These are phyloP conservation scores for Thera obeliscata DNA, from an alignment of 2,888 invertebrate genomes.

Conservation along the genomic window DNA sequence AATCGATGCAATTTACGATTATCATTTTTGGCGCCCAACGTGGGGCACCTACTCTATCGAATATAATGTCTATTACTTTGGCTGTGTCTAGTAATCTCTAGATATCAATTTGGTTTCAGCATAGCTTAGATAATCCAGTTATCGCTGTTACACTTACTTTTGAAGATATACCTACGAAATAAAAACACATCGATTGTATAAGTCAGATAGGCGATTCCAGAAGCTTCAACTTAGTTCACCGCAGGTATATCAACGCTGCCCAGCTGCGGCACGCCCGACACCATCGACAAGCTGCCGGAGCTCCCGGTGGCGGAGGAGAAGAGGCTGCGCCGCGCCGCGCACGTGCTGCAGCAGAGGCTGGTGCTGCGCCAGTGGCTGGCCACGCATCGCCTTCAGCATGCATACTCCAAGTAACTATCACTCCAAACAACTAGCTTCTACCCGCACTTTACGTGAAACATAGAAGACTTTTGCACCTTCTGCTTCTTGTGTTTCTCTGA, in stretches of 20 bases:
- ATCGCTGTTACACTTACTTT: conserved; percentile 4
- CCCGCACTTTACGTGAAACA: no score
- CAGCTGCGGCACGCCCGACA: conserved; percentile 91
- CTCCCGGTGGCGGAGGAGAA: conserved; percentile 93
- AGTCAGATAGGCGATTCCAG: not conserved
- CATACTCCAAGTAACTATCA: conserved; percentile 86
- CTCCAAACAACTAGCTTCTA: no score
- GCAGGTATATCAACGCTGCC: conserved; percentile 93
- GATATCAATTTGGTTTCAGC: conserved; percentile 7
- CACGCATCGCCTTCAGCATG: conserved; percentile 89
- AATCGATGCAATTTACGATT: no score
- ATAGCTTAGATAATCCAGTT: conserved; percentile 15
- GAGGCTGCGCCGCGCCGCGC: conserved; percentile 91
- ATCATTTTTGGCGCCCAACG: not conserved
- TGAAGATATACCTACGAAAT: no score
- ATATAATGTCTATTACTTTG: no score
- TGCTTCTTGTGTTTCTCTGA: no score
- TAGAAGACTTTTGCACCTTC: no score
- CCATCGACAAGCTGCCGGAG: conserved; percentile 89
- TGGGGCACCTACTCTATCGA: not conserved
- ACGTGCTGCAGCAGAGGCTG: conserved; percentile 91
- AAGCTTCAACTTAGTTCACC: conserved; percentile 18
- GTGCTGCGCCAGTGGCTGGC: conserved; percentile 94
- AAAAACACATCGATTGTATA: no score
- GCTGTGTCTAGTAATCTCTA: conserved; percentile 2